Base-by-base conservation (phyloP, 2,113 vertebrate species). In the Phrynosoma blainvillii region DNA sequence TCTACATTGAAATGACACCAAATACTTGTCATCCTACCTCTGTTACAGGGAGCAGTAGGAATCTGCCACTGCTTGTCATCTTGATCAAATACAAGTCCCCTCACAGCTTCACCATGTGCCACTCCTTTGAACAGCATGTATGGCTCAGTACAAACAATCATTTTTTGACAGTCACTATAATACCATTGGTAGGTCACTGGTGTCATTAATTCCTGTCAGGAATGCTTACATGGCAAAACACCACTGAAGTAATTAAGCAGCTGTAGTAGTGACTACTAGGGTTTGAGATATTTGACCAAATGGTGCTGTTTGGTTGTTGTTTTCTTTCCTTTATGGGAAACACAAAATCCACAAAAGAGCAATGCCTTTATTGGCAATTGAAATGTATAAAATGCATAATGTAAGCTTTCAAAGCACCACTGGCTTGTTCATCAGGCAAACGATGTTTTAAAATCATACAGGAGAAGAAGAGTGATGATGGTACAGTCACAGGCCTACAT, bases 1-100 rank as follows among this genome's bases (percentile, higher is more conserved):
- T 97, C 96, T 96, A 94, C 96, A 96, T 96, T 91, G 65, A 95
- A 96, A 94, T 90, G 93, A 96, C 94, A 96, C 94, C 94, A 96
- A 96, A 94, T 95, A 94, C 4, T 0, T 96, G 96, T 95, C 95
- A 95, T 95, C 89, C 2, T 71, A 84, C 86, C 91, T 88, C 85
- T 84, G 75, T 92, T 95, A 90, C 87, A 90, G 91, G 90, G 82
- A 90, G 85, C 94, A 92, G 93, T 91, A 86, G 92, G 94, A 93
- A 92, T 88, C 89, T 87, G 93, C 92, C 79, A 86, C 89, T 87
- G 85, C 90, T 85, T 94, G 95, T 96, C 96, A 94, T 74, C 93
- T 94, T 95, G 95, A 95, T 96, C 95, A 96, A 95, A 94, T 91
- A 87, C 81, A 90, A 87, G 93, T 94, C 85, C 70, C 84, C 89